phyloP scores from a whole-genome alignment of 1,140 invertebrate species.

The Fopius arisanus region DNA sequence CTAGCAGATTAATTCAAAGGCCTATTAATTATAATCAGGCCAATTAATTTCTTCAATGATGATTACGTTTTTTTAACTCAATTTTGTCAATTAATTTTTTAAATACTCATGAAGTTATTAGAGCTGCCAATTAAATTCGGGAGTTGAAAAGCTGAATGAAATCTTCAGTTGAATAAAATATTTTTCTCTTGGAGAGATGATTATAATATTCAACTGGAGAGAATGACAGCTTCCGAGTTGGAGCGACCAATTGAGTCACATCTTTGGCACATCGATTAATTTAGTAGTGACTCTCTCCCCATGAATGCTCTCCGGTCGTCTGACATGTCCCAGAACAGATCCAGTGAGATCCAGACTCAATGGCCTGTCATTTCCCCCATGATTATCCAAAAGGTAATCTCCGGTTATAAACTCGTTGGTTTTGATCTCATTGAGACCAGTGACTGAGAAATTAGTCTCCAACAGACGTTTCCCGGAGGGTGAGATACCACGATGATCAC shows the following conservation, averaged over 20 bases:
- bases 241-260: neutral
- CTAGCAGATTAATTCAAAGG: neutral
- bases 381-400: conserved; percentile 16
- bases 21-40: no score
- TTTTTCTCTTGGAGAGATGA: no score
- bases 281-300: conserved; percentile 49
- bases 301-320: conserved; percentile 46
- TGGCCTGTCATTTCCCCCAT: conserved; percentile 44
- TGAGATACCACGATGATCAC: conserved; percentile 26
- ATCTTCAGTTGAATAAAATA: neutral
- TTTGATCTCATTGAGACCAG: conserved; percentile 55
- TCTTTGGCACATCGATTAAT: conserved; percentile 45
- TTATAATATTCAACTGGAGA: neutral
- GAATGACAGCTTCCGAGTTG: neutral
- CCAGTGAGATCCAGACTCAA: conserved; percentile 49
- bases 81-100: neutral
- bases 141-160: neutral
- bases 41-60: neutral
- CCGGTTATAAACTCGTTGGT: conserved; percentile 40
- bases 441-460: conserved; percentile 57
- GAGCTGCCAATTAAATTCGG: neutral
- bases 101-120: neutral
- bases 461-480: conserved; percentile 38
- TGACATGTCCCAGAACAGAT: conserved; percentile 42
- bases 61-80: neutral